A percentile compares a stretch with the other conserved stretches of the same genome.
These are phyloP conservation scores for Sebastes variabilis DNA, from an alignment of 2,797 vertebrate genomes.

Conservation along the genomic window DNA sequence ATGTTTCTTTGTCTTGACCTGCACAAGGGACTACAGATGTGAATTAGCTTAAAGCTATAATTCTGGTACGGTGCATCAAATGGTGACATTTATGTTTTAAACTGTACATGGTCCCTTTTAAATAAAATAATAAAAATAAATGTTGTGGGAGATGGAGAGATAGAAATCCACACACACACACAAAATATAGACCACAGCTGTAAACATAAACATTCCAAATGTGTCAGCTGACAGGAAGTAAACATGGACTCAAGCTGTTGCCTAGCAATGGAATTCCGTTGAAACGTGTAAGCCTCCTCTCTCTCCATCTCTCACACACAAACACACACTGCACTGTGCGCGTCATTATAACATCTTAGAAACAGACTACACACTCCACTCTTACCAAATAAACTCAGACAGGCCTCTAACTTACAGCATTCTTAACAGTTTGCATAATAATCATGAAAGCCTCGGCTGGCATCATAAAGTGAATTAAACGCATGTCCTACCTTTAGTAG, in stretches of 20 bases:
- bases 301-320: too few species aligned
- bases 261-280: not conserved
- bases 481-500: not conserved
- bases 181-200: not conserved
- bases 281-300: not conserved
- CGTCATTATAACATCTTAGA: not conserved
- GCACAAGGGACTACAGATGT: too few species aligned
- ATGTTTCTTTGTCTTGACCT: too few species aligned
- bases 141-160: too few species aligned
- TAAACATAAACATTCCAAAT: not conserved
- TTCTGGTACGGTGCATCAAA: too few species aligned
- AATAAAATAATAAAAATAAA: too few species aligned
- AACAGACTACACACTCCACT: not conserved
- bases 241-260: not conserved
- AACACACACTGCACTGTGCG: too few species aligned
- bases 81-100: too few species aligned
- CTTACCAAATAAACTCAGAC: not conserved
- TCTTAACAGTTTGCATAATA: not conserved
- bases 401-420: not conserved
- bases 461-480: not conserved
- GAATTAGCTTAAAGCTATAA: too few species aligned
- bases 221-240: not conserved
- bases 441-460: not conserved
- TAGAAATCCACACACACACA: not conserved
- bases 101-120: too few species aligned